These are phyloP conservation scores for Acrocera orbiculus DNA, from an alignment of 2,888 invertebrate species.

Conservation along the genomic window DNA sequence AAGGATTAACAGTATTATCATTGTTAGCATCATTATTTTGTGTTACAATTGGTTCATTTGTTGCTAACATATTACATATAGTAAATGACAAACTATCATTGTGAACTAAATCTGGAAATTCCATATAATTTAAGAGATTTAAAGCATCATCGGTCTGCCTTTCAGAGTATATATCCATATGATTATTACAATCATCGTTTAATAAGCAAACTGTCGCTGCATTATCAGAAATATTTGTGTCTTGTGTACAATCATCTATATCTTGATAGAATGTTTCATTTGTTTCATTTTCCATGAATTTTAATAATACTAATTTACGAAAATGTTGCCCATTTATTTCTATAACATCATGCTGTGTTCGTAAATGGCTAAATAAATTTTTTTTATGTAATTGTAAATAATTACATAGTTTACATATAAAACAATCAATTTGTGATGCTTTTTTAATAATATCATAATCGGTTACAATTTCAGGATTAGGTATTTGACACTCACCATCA, in stretches of 20 bases:
- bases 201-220: no score
- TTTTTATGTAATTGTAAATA: conserved; percentile 7
- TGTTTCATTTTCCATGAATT: no score
- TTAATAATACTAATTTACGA: not conserved
- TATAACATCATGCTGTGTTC: conserved; percentile 5
- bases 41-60: not conserved
- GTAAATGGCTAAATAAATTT: conserved; percentile 4
- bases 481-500: conserved; percentile 2
- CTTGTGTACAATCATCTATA: not conserved
- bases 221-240: not conserved
- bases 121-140: not conserved
- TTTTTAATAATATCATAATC: conserved; percentile 4
- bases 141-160: conserved; percentile 2
- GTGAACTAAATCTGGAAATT: conserved; percentile 5
- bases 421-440: conserved; percentile 4
- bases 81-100: conserved; percentile 19
- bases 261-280: not conserved
- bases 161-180: no score
- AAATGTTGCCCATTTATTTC: not conserved
- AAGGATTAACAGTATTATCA: no score
- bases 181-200: no score
- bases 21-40: not conserved
- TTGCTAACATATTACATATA: conserved; percentile 20
- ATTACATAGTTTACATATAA: conserved; percentile 8
- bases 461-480: not conserved